These are phyloP conservation scores for Isaurus tuberculatus DNA, from an alignment of 92 coral and sea anemone genomes.

Conservation along the genomic window DNA sequence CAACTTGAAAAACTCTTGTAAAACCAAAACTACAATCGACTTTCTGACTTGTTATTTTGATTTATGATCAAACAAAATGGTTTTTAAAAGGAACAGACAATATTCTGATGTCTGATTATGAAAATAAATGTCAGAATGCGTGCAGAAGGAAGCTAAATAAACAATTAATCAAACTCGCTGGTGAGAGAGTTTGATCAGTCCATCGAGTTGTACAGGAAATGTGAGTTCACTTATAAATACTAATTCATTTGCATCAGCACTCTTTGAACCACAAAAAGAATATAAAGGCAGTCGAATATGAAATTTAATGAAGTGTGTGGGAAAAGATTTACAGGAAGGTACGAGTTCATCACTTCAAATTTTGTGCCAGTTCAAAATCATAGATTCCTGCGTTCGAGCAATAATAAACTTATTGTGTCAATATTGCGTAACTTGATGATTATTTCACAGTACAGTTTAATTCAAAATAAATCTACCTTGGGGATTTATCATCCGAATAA, in stretches of 20 bases:
- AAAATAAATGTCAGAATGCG: no score
- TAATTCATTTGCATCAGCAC: no score
- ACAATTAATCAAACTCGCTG: no score
- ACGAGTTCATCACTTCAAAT: slow-evolving; percentile 22
- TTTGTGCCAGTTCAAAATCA: slow-evolving; percentile 14
- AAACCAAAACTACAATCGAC: slow-evolving; percentile 43
- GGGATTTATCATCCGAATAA: slow-evolving; percentile 30
- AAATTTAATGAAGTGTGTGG: no score
- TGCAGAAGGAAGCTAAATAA: no score
- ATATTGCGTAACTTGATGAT: slow-evolving; percentile 37
- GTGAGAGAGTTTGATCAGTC: no score
- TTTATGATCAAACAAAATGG: slow-evolving; percentile 42
- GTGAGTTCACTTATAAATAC: no score
- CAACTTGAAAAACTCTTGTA: slow-evolving; percentile 35
- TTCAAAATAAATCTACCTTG: slow-evolving; percentile 29
- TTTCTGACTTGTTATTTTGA: slow-evolving; percentile 40
- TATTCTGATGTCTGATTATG: slow-evolving; percentile 41
- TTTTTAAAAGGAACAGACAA: slow-evolving; percentile 40
- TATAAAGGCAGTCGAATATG: no score
- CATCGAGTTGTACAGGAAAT: no score
- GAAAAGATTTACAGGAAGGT: no score
- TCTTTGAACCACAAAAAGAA: no score
- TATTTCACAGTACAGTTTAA: slow-evolving; percentile 28
- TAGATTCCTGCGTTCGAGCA: neutral
- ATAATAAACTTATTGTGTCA: slow-evolving; percentile 15